These are phyloP conservation scores for Aythya baeri DNA, from an alignment of 2,113 vertebrate species.

Conservation along the genomic window DNA sequence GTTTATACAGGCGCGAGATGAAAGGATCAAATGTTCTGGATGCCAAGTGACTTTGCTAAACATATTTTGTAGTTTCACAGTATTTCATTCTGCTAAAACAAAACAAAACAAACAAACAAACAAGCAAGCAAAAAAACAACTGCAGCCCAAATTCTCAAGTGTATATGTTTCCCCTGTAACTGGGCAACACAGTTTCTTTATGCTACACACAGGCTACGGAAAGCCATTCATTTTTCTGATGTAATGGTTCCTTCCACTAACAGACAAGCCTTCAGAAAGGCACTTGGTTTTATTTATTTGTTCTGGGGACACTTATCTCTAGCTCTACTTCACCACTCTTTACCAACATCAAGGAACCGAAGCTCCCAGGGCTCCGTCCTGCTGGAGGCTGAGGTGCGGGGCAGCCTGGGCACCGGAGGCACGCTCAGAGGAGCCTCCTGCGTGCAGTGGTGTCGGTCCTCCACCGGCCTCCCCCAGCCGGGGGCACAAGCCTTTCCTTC, in stretches of 20 bases:
- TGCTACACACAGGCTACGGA: not conserved
- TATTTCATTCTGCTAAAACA: not conserved
- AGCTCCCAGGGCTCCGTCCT: too few species aligned
- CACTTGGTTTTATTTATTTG: not conserved
- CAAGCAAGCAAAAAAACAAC: not conserved
- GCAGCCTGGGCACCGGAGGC: not conserved
- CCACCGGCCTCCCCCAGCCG: not conserved
- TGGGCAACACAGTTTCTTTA: not conserved
- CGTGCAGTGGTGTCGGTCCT: fast-evolving
- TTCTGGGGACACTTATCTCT: not conserved
- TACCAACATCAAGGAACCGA: not conserved
- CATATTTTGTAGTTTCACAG: not conserved
- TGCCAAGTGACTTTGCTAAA: not conserved
- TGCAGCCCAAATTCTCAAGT: not conserved
- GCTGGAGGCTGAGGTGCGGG: not conserved
- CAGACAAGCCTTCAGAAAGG: not conserved
- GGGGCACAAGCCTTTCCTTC: not conserved
- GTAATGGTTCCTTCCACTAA: not conserved
- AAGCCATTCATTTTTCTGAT: not conserved
- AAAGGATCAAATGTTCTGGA: not conserved
- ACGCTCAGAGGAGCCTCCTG: fast-evolving
- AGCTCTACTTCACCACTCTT: not conserved
- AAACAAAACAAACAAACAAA: not conserved
- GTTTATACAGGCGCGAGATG: not conserved
- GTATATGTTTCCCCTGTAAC: not conserved